Evolutionary conservation across 2,113 vertebrate genomes (phyloP).

Genomic region (Chaetodon auriga): DNA sequence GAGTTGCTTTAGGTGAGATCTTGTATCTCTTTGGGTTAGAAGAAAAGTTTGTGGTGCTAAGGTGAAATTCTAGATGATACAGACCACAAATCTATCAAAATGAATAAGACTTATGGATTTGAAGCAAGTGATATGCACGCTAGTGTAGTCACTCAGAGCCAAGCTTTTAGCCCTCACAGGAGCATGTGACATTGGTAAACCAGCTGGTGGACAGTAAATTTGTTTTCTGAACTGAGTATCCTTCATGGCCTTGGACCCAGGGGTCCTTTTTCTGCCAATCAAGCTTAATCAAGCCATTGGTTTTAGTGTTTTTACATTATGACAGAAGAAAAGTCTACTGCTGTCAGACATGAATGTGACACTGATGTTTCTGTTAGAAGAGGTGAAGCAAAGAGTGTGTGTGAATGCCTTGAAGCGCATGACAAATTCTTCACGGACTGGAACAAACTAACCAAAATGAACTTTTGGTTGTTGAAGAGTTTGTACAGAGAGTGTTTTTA

Average conservation of each 20-base stretch:
- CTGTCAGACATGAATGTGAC: too few relatives aligned
- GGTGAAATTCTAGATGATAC: neutral
- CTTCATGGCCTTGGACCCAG: neutral
- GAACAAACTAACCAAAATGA: too few relatives aligned
- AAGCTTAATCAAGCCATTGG: neutral
- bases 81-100: neutral
- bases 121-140: neutral
- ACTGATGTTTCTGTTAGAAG: too few relatives aligned
- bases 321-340: too few relatives aligned
- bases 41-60: neutral
- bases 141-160: slow-evolving; percentile 8
- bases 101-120: slow-evolving; percentile 7
- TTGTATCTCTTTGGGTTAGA: neutral
- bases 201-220: neutral
- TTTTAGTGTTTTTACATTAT: neutral
- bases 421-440: too few relatives aligned
- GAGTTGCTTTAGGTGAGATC: neutral
- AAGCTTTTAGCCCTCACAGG: neutral
- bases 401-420: too few relatives aligned
- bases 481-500: too few relatives aligned
- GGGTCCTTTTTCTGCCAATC: neutral
- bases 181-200: neutral
- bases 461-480: too few relatives aligned
- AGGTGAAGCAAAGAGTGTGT: too few relatives aligned
- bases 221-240: neutral